Evolutionary conservation across 2,797 vertebrate genomes (phyloP).

Genomic region (Peromyscus nudipes): DNA sequence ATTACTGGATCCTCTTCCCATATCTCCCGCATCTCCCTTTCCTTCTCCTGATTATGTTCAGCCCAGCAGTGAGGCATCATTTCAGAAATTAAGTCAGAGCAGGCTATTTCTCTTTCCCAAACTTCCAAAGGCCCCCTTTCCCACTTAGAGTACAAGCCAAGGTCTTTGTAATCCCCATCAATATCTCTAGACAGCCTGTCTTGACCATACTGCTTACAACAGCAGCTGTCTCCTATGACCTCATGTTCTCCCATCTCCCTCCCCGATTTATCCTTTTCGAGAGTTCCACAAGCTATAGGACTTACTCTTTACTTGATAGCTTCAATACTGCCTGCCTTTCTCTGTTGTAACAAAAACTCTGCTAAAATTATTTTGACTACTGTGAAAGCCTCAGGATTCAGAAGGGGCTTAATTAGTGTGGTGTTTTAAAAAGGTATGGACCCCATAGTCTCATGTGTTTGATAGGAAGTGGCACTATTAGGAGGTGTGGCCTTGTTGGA

Average conservation of each 20-base stretch:
- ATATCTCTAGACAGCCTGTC: not conserved
- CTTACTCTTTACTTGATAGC: not conserved
- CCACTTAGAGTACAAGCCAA: not conserved
- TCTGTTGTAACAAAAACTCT: not conserved
- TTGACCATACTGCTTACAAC: not conserved
- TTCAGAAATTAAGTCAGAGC: not conserved
- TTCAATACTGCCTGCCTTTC: slow-evolving; percentile 1
- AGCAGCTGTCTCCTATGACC: not conserved
- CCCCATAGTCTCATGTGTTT: too few species aligned
- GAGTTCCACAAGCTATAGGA: not conserved
- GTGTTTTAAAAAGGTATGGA: too few species aligned
- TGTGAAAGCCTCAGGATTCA: not conserved
- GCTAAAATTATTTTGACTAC: not conserved
- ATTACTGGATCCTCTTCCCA: not conserved
- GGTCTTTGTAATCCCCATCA: not conserved
- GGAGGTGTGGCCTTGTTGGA: not conserved
- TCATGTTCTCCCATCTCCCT: not conserved
- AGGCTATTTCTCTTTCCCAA: not conserved
- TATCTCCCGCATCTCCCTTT: not conserved
- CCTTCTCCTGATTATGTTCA: not conserved
- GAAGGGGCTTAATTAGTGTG: not conserved
- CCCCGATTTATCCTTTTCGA: not conserved
- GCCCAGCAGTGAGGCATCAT: not conserved
- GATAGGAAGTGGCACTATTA: not conserved
- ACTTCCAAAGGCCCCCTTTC: slow-evolving; percentile 31